A percentile compares a stretch with the other conserved stretches of the same genome.
phyloP scores from a whole-genome alignment of 2,888 invertebrate species.

The Ypsolopha sequella region DNA sequence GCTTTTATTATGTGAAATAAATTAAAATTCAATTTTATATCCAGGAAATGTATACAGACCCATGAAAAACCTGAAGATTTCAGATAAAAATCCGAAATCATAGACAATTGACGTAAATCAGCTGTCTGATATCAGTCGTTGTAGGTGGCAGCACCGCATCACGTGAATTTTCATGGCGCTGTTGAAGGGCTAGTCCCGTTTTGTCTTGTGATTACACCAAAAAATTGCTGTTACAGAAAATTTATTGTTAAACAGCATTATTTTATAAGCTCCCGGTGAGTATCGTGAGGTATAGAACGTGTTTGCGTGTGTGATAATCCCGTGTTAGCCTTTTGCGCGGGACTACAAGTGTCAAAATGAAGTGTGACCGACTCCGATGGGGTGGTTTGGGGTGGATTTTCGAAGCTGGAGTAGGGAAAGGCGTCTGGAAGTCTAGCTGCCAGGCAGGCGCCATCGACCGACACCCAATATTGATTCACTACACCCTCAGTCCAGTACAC shows the following conservation, averaged over 20 bases:
- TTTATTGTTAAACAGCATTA: conserved; percentile 61
- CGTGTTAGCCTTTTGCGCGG: conserved; percentile 45
- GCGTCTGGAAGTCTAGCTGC: conserved; percentile 58
- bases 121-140: conserved; percentile 59
- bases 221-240: conserved; percentile 57
- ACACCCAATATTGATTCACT: conserved; percentile 45
- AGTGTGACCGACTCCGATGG: conserved; percentile 18
- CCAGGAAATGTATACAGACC: too few species aligned
- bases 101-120: conserved; percentile 71
- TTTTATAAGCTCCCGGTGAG: conserved; percentile 59
- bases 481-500: conserved; percentile 23
- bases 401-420: conserved; percentile 29
- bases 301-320: conserved; percentile 12
- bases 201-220: conserved; percentile 70
- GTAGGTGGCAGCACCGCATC: conserved; percentile 73
- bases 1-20: too few species aligned
- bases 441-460: conserved; percentile 38
- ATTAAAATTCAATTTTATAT: too few species aligned
- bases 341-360: conserved; percentile 53
- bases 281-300: conserved; percentile 23
- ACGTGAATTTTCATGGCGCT: conserved; percentile 75
- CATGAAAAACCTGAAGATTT: too few species aligned
- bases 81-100: conserved; percentile 17
- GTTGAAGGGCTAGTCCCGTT: conserved; percentile 68
- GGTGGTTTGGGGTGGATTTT: conserved; percentile 54